These are phyloP conservation scores for Trichoplusia ni DNA, from an alignment of 1,140 invertebrate species.

Conservation along the genomic window DNA sequence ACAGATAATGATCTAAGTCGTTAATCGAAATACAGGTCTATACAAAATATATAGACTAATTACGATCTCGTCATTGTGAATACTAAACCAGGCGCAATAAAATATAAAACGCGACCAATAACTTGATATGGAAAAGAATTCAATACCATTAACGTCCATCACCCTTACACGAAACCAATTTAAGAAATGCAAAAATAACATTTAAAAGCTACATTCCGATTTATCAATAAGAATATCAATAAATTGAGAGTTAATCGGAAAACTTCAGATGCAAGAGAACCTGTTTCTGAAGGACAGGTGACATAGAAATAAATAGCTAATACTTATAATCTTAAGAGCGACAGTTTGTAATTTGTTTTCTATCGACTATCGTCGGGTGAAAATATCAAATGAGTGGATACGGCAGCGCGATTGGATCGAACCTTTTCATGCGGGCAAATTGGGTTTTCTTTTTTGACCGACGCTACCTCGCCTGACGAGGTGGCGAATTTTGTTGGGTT, in stretches of 20 bases:
- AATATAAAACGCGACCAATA: background rate
- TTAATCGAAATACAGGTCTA: too few relatives aligned
- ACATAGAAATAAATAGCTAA: conserved; percentile 77
- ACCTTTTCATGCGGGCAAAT: conserved; percentile 78
- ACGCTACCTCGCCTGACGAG: conserved; percentile 64
- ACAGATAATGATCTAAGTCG: too few relatives aligned
- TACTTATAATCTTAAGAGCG: conserved; percentile 65
- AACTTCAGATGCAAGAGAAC: conserved; percentile 69
- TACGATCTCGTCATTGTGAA: too few relatives aligned
- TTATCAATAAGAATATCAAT: conserved; percentile 45
- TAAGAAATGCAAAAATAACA: conserved; percentile 55
- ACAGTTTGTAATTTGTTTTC: conserved; percentile 80
- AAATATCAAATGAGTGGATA: conserved; percentile 80
- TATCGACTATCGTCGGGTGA: conserved; percentile 66
- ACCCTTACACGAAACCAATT: conserved; percentile 31
- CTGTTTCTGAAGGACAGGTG: conserved; percentile 72
- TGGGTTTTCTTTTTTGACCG: conserved; percentile 79
- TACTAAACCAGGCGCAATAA: too few relatives aligned
- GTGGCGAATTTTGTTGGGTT: conserved; percentile 59
- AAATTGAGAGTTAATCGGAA: conserved; percentile 66
- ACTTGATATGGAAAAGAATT: conserved; percentile 15
- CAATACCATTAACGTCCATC: conserved; percentile 26
- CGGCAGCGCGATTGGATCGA: conserved; percentile 72
- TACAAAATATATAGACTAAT: too few relatives aligned
- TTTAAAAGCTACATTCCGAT: conserved; percentile 64